Percentiles rank a stretch among this genome's conserved stretches.
Evolutionary conservation across 2,797 vertebrate species (phyloP).

Genomic region (Squalus acanthias): DNA sequence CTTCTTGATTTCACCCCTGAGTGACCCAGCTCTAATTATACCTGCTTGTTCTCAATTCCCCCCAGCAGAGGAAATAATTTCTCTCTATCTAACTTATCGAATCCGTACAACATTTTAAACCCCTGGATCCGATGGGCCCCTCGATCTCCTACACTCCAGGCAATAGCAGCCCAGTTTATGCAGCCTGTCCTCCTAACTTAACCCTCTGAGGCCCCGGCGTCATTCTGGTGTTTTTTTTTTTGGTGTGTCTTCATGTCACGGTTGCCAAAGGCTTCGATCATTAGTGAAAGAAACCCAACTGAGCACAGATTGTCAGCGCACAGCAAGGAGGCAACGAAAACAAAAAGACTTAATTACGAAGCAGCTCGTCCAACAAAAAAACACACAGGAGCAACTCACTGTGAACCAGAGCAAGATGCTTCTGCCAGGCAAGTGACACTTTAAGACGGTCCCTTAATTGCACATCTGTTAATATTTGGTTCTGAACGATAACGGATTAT

Average conservation of each 20-base stretch:
- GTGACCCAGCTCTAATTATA: background rate
- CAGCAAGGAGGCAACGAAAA: no score
- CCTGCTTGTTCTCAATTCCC: background rate
- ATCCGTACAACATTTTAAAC: background rate
- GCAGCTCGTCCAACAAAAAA: background rate
- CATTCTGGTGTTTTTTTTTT: background rate
- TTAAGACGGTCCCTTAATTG: background rate
- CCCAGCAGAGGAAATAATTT: no score
- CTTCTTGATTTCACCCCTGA: background rate
- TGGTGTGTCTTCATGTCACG: background rate
- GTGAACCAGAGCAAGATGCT: background rate
- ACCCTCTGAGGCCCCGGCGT: background rate
- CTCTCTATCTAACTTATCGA: background rate
- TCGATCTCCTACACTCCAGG: background rate
- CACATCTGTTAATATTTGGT: background rate
- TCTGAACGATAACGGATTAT: background rate
- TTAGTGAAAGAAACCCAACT: background rate
- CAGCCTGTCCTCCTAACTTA: background rate
- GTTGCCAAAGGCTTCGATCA: background rate
- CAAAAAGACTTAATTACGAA: background rate
- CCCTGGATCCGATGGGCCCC: background rate
- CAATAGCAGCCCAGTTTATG: background rate
- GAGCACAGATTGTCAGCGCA: background rate
- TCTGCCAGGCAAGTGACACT: background rate
- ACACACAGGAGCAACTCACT: no score